These are phyloP conservation scores for Diceros bicornis DNA, from an alignment of 2,797 vertebrate genomes.

Conservation along the genomic window DNA sequence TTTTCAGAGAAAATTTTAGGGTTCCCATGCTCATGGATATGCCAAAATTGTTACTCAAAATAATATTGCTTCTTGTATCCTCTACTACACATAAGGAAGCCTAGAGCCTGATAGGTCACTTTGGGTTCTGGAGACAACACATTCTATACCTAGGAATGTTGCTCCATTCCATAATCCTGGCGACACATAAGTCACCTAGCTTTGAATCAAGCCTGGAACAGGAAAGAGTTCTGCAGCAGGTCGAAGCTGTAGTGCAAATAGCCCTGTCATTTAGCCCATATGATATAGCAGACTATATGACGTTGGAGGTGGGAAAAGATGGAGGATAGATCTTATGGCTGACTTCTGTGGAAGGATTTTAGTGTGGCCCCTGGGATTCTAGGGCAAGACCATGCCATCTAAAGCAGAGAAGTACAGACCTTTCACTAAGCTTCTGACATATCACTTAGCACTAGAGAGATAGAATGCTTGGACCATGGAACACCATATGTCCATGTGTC, in stretches of 20 bases:
- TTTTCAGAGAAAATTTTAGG: background rate
- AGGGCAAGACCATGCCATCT: background rate
- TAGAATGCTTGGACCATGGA: too few relatives aligned
- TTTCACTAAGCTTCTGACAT: background rate
- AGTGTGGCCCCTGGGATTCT: background rate
- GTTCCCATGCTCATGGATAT: background rate
- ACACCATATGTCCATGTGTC: accelerated
- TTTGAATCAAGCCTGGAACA: background rate
- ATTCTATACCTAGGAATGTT: background rate
- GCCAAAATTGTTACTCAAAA: background rate
- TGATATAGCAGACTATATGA: background rate
- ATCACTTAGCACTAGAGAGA: background rate
- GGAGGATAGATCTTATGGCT: background rate
- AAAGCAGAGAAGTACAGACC: background rate
- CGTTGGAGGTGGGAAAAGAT: background rate
- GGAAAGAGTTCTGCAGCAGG: background rate
- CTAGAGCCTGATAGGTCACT: background rate
- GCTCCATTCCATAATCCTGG: background rate
- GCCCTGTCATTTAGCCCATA: background rate
- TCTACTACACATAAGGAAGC: background rate
- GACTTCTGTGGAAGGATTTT: background rate
- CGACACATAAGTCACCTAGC: background rate
- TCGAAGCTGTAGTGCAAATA: background rate
- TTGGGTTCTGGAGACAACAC: too few relatives aligned
- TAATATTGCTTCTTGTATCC: background rate